Evolutionary conservation across 2,888 invertebrate genomes (phyloP), one percentile per base, ranked within the genome.

Genomic region (Lithophane ornitopus): DNA sequence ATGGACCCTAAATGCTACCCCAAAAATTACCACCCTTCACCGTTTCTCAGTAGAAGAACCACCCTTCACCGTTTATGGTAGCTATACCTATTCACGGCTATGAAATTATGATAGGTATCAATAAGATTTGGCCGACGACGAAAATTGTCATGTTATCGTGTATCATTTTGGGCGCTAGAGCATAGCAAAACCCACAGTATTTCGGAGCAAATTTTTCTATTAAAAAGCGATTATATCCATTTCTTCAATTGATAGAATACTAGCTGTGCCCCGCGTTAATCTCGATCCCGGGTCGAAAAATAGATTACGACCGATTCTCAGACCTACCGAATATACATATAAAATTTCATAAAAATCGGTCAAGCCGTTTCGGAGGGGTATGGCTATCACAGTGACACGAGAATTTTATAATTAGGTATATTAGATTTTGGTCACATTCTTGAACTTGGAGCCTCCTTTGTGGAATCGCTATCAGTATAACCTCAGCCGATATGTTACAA

Each of bases 401-500:
- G n/a, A n/a, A n/a, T n/a, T n/a, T n/a, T n/a, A n/a, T n/a, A n/a
- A n/a, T n/a, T n/a, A n/a, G n/a, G n/a, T n/a, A n/a, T n/a, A n/a
- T n/a, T n/a, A n/a, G n/a, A n/a, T 3, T 34, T 44, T 22, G 11
- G 1, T 16, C 11, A 49, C 2, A 12, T 67, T 62, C 4, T 39
- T 59, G 19, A 49, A 44, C 49, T 61, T 39, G 44, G 8, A 52
- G 12, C 0, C 67, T 44, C 26, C 22, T 34, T 0, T 28, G 16
- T 28, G 1, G 12, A 67, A 26, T 58, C 84, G 82, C 84, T 76
- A 0, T 0, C 73, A 65, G 19, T 84, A 9, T 0, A 0, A 73
- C 80, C 74, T 34, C 34, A 16, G 26, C 76, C 58, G 66, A 77
- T 65, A 39, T 75, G 77, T 80, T 85, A 81, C 85, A 86, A 86